Percentiles rank a stretch among this genome's conserved stretches.
Conservation (phyloP, 2,888 invertebrate genomes). For the Oscheius sp. region DNA sequence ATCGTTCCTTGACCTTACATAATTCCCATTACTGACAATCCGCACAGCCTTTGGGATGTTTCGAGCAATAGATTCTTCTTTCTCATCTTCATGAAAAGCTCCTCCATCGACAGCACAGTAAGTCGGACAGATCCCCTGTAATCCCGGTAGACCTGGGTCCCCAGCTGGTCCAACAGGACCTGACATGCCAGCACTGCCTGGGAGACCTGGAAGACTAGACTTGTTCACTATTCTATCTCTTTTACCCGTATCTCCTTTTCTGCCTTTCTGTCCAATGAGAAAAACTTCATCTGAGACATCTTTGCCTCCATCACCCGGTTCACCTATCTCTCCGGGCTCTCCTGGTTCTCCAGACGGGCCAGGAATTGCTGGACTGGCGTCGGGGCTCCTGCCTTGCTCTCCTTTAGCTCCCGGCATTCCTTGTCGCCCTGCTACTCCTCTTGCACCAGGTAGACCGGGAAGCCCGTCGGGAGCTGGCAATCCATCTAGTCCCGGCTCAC, state of each 20-base stretch:
- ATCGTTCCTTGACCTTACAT: background rate
- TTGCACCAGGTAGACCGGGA: conserved; percentile 14
- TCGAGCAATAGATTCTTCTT: background rate
- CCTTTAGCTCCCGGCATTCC: background rate
- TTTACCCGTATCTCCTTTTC: conserved; percentile 7
- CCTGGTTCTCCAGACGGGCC: conserved; percentile 19
- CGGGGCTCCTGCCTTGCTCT: background rate
- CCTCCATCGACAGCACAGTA: conserved; percentile 30
- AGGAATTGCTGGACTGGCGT: conserved; percentile 2
- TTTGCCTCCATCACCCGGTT: background rate
- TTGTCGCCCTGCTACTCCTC: background rate
- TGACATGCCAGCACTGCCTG: background rate
- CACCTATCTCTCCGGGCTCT: background rate
- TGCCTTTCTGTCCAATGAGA: conserved; percentile 3
- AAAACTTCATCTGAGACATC: background rate
- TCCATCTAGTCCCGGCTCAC: conserved; percentile 10
- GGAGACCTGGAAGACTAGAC: background rate
- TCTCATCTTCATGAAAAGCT: conserved; percentile 10
- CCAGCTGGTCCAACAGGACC: conserved; percentile 10
- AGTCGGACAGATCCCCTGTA: conserved; percentile 18
- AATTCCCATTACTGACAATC: conserved; percentile 29
- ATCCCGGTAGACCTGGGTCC: background rate
- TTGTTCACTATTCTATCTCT: background rate
- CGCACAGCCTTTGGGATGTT: background rate
- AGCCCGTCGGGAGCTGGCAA: background rate